These are phyloP conservation scores for Centrocercus urophasianus DNA, from an alignment of 2,113 vertebrate species.

Conservation along the genomic window DNA sequence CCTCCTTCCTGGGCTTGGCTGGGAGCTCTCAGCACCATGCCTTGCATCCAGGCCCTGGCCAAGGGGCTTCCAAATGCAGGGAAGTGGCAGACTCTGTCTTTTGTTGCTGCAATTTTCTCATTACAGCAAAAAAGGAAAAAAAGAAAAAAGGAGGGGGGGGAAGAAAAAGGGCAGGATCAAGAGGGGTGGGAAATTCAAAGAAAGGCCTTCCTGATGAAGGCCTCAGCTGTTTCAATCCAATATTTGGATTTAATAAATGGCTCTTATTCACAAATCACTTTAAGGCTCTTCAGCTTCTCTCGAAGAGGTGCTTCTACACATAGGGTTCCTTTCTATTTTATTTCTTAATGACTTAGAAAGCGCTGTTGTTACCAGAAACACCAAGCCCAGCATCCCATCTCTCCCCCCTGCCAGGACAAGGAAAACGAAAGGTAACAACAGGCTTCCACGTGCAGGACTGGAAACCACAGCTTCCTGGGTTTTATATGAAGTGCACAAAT, in stretches of 20 bases:
- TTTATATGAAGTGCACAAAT: constrained; percentile 49
- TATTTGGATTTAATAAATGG: constrained; percentile 89
- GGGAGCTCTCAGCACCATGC: neutral
- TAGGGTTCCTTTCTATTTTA: constrained; percentile 68
- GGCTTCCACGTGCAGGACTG: constrained; percentile 59
- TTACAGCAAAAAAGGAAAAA: constrained; percentile 47
- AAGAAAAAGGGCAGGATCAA: constrained; percentile 43
- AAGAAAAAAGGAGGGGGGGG: constrained; percentile 35
- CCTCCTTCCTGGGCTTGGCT: neutral
- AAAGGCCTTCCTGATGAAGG: constrained; percentile 75
- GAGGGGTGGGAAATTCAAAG: constrained; percentile 60
- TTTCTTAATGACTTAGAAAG: constrained; percentile 68
- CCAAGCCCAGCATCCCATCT: constrained; percentile 51
- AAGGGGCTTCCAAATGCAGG: neutral
- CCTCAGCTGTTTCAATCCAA: constrained; percentile 76
- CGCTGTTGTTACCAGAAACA: constrained; percentile 48
- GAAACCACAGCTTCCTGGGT: constrained; percentile 50
- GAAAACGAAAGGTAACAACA: constrained; percentile 73
- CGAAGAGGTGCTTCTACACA: constrained; percentile 80
- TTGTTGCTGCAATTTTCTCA: constrained; percentile 49
- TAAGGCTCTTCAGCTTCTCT: constrained; percentile 93
- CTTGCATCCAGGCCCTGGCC: constrained; percentile 5
- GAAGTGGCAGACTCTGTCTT: constrained; percentile 33
- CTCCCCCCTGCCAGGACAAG: constrained; percentile 43
- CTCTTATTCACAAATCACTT: constrained; percentile 93